These are phyloP conservation scores for Willisornis vidua DNA, from an alignment of 2,113 vertebrate genomes.

Conservation along the genomic window DNA sequence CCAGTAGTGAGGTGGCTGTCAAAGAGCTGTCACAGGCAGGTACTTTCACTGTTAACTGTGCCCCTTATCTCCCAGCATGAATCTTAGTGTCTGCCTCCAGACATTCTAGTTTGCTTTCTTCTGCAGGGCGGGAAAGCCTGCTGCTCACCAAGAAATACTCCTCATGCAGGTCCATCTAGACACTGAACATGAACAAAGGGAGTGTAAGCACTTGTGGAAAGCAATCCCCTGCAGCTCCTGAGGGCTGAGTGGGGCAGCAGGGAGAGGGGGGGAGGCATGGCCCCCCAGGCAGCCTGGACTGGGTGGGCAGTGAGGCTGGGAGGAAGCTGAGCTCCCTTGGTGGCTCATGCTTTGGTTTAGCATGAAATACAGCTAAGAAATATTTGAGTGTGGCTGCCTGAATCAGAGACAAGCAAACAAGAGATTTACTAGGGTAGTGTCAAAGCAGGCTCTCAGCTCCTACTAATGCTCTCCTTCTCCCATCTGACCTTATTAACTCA, in stretches of 20 bases:
- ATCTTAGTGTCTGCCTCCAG: not conserved
- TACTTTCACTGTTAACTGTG: not conserved
- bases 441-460: not conserved
- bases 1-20: accelerated
- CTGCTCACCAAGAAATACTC: not conserved
- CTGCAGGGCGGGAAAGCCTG: not conserved
- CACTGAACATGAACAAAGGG: not conserved
- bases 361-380: not conserved
- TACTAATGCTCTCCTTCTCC: not conserved
- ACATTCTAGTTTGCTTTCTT: not conserved
- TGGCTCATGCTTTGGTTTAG: not conserved
- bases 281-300: accelerated
- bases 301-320: no score
- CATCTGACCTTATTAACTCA: conserved; percentile 6
- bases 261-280: not conserved
- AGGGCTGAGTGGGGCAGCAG: not conserved
- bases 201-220: not conserved
- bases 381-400: not conserved
- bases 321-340: accelerated
- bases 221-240: accelerated
- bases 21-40: not conserved
- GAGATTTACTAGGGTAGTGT: not conserved
- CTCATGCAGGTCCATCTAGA: accelerated
- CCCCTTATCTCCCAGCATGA: not conserved
- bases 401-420: not conserved